These are phyloP conservation scores for Stratiomys singularior DNA, from an alignment of 2,888 invertebrate species.

Conservation along the genomic window DNA sequence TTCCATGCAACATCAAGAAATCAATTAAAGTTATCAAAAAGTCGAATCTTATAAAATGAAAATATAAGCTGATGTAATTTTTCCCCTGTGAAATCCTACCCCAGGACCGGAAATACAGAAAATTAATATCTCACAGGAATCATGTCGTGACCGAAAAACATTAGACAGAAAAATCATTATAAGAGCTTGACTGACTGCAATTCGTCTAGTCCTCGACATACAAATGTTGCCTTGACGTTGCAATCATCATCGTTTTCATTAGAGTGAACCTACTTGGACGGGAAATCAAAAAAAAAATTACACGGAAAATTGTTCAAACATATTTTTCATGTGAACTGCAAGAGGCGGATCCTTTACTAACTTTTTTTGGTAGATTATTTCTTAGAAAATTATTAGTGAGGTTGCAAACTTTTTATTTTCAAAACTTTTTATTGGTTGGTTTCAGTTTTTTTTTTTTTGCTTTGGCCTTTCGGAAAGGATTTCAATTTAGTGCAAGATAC, in stretches of 20 bases:
- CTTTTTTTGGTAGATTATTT: too few species aligned
- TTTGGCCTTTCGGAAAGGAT: too few species aligned
- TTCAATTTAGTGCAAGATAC: too few species aligned
- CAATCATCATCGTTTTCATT: too few species aligned
- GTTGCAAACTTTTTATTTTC: too few species aligned
- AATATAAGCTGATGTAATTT: neutral
- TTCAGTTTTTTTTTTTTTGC: too few species aligned
- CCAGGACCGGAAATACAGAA: neutral
- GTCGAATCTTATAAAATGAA: neutral
- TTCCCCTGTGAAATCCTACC: neutral
- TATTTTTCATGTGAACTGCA: neutral
- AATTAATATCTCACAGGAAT: neutral
- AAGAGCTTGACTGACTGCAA: conserved; percentile 2
- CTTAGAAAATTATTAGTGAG: too few species aligned
- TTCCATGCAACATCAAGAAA: neutral
- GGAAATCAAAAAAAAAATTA: neutral
- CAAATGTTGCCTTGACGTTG: too few species aligned
- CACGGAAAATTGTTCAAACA: neutral
- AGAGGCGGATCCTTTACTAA: too few species aligned
- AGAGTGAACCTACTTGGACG: neutral
- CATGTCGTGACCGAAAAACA: neutral
- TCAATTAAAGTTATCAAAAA: neutral
- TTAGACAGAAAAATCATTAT: conserved; percentile 8
- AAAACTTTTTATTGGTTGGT: too few species aligned
- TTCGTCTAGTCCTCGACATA: neutral